A percentile compares a stretch with the other conserved stretches of the same genome.
These are phyloP conservation scores for Diarsia mendica DNA, from an alignment of 2,888 invertebrate genomes.

Conservation along the genomic window DNA sequence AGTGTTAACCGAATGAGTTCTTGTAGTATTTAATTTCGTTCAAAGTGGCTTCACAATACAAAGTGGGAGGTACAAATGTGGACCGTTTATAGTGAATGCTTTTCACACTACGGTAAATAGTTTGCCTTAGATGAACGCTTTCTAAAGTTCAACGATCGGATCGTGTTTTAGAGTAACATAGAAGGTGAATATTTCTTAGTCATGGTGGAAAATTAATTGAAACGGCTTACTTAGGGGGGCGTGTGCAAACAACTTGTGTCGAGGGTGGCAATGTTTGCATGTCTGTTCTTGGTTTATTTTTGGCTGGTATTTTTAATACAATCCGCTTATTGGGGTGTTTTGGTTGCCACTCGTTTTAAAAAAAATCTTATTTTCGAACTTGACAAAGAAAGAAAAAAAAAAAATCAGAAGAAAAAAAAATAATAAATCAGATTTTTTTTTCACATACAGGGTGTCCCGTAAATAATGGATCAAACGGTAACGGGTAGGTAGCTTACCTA, in stretches of 20 bases:
- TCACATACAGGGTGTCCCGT: too few relatives aligned
- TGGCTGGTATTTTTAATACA: constrained; percentile 28
- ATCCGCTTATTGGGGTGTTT: constrained; percentile 18
- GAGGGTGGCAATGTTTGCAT: constrained; percentile 26
- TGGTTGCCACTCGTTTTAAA: too few relatives aligned
- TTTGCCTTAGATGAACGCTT: constrained; percentile 12
- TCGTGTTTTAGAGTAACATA: constrained; percentile 8
- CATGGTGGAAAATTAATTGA: constrained; percentile 46
- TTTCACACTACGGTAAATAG: constrained; percentile 32
- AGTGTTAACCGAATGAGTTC: constrained; percentile 45
- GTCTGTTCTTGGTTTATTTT: constrained; percentile 33
- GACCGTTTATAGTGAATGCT: constrained; percentile 27
- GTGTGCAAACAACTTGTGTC: constrained; percentile 29
- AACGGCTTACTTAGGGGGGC: constrained; percentile 10
- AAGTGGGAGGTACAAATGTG: constrained; percentile 19
- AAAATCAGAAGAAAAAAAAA: too few relatives aligned
- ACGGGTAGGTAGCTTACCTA: too few relatives aligned
- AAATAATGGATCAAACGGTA: too few relatives aligned
- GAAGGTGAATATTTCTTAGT: constrained; percentile 24
- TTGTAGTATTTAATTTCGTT: constrained; percentile 51
- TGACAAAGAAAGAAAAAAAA: too few relatives aligned
- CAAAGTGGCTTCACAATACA: constrained; percentile 24
- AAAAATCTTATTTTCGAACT: too few relatives aligned
- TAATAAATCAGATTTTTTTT: too few relatives aligned
- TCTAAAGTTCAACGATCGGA: constrained; percentile 32